These are phyloP conservation scores for Petrosia ficiformis DNA, from an alignment of 37 sponge, comb jelly and placozoan genomes.

Conservation along the genomic window DNA sequence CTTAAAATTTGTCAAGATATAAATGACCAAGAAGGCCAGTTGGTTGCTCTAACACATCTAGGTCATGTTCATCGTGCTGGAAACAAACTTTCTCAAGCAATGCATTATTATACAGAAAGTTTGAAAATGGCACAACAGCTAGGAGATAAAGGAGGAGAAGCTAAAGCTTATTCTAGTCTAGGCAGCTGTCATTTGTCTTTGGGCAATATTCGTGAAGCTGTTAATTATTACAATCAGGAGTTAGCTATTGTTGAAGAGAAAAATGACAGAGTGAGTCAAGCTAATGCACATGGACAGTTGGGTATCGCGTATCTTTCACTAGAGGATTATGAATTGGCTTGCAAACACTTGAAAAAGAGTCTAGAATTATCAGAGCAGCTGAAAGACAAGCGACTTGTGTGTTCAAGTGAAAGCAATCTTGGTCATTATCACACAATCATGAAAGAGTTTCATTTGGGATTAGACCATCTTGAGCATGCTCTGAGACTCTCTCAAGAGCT, in stretches of 20 bases:
- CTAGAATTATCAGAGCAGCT: slow-evolving; percentile 70
- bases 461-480: slow-evolving; percentile 50
- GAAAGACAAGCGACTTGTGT: slow-evolving; percentile 46
- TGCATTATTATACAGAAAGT: slow-evolving; percentile 73
- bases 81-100: slow-evolving; percentile 82
- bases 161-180: slow-evolving; percentile 80
- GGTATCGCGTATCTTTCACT: slow-evolving; percentile 84
- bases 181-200: slow-evolving; percentile 87
- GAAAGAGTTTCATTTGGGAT: slow-evolving; percentile 50
- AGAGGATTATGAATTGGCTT: slow-evolving; percentile 59
- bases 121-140: slow-evolving; percentile 61
- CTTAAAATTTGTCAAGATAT: slow-evolving; percentile 69
- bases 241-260: slow-evolving; percentile 59
- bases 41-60: slow-evolving; percentile 55
- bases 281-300: slow-evolving; percentile 77
- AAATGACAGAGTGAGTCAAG: slow-evolving; percentile 56
- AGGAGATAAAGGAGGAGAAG: slow-evolving; percentile 78
- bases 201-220: slow-evolving; percentile 84
- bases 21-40: slow-evolving; percentile 53
- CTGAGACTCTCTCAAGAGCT: slow-evolving; percentile 65
- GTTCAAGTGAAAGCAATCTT: slow-evolving; percentile 80
- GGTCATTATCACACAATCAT: slow-evolving; percentile 66
- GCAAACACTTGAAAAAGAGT: slow-evolving; percentile 60
- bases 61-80: slow-evolving; percentile 77
- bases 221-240: slow-evolving; percentile 71